Evolutionary conservation across 2,888 invertebrate species (phyloP), one percentile per base, ranked within the genome.

Genomic region (Lapara coniferarum): DNA sequence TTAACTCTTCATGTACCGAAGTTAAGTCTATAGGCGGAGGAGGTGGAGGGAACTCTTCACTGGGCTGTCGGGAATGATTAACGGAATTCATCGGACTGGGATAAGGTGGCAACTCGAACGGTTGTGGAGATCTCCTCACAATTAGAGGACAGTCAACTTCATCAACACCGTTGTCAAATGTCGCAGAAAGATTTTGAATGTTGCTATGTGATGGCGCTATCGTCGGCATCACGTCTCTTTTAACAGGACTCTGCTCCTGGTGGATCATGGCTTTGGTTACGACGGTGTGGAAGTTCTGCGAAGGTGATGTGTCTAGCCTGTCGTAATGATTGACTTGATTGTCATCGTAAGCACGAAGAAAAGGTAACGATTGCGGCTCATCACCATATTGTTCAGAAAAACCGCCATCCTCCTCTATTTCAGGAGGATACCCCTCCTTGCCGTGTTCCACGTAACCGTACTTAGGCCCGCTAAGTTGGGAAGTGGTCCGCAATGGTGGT

Each of bases 31-130:
- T 94, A 0, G 96, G 96, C 0, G 97, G 96, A 0, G 98, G 98
- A n/a, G 97, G 97, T 7, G 97, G 97, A 66, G 98, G 98, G 80
- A 98, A 98, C 79, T 98, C 98, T 88, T 97, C 97, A 85, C 97
- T 98, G 0, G 97, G 96, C 86, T 98, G 98, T 66, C 98, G 93
- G 2, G 97, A 98, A 86, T 98, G 98, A 69, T 96, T 95, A 0
- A 95, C 96, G 0, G 97, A 97, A 75, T 95, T 95, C 76, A 96
- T 94, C 1, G 97, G 97, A 79, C 96, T 96, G 1, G 97, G 97
- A 84, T 97, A 97, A 0, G 97, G 97, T 0, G 97, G 97, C 70
- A 96, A 83, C 68, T 96, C 96, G 71, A 94, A 94, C 69, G 94
- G 92, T 67, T 85, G 89, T 0, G 92, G 92, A 0, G 92, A 90